Conservation (phyloP, 2,797 vertebrate species). For the Hirundo rustica region DNA sequence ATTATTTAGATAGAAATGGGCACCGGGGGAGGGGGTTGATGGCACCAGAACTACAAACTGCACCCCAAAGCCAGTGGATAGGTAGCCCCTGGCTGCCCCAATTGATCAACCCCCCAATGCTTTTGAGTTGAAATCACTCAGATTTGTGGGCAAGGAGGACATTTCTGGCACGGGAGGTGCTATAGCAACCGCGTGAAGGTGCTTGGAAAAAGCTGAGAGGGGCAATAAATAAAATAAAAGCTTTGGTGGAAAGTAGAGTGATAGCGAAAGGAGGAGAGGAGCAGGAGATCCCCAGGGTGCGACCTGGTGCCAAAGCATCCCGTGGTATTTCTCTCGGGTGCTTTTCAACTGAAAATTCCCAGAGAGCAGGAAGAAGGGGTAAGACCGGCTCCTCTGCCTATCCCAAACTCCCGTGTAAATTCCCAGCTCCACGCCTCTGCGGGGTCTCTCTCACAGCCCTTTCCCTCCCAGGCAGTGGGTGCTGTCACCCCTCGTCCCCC, state of each 20-base stretch:
- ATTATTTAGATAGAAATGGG: neutral
- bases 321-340: neutral
- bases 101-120: neutral
- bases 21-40: neutral
- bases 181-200: neutral
- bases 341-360: neutral
- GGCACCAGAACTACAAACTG: neutral
- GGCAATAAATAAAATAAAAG: neutral
- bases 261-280: neutral
- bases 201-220: neutral
- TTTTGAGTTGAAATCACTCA: neutral
- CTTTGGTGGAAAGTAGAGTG: fast-evolving
- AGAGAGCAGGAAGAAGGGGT: neutral
- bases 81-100: too few relatives aligned
- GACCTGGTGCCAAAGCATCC: neutral
- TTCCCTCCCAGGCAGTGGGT: fast-evolving
- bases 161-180: neutral
- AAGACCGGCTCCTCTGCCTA: fast-evolving
- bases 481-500: fast-evolving
- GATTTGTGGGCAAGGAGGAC: neutral
- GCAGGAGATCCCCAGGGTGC: fast-evolving
- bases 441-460: neutral
- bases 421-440: fast-evolving
- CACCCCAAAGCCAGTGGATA: fast-evolving
- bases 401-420: fast-evolving